phyloP scores from a whole-genome alignment of 2,888 invertebrate genomes.

The Scaeva pyrastri region DNA sequence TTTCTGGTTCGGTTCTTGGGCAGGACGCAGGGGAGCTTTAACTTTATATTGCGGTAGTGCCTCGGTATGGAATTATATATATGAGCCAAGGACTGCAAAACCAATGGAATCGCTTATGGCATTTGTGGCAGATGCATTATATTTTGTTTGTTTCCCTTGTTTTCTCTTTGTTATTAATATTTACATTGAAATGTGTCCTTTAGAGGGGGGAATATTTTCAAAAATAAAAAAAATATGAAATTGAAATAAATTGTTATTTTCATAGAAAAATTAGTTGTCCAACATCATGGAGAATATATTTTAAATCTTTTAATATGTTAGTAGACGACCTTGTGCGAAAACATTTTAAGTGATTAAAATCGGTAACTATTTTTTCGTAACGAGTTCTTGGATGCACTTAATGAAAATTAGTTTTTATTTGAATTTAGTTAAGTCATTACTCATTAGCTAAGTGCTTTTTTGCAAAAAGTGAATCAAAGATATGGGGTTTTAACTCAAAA shows the following conservation, averaged over 20 bases:
- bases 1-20: conserved; percentile 21
- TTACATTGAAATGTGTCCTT: conserved; percentile 59
- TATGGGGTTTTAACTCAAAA: too few species aligned
- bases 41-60: conserved; percentile 27
- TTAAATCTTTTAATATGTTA: conserved; percentile 7
- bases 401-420: conserved; percentile 16
- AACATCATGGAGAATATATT: conserved; percentile 52
- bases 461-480: not conserved
- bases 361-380: not conserved
- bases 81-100: conserved; percentile 60
- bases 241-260: conserved; percentile 2
- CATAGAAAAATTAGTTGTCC: conserved; percentile 40
- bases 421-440: conserved; percentile 25
- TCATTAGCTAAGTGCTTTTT: conserved; percentile 64
- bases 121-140: conserved; percentile 50
- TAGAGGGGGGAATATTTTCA: not conserved
- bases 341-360: conserved; percentile 48
- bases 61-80: conserved; percentile 35
- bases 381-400: not conserved
- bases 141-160: conserved; percentile 34
- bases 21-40: not conserved
- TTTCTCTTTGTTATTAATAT: conserved; percentile 10
- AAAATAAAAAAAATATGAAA: not conserved
- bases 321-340: conserved; percentile 49
- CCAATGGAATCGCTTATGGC: conserved; percentile 69